These are phyloP conservation scores for Mya arenaria DNA, from an alignment of 1,140 invertebrate genomes.

Conservation along the genomic window DNA sequence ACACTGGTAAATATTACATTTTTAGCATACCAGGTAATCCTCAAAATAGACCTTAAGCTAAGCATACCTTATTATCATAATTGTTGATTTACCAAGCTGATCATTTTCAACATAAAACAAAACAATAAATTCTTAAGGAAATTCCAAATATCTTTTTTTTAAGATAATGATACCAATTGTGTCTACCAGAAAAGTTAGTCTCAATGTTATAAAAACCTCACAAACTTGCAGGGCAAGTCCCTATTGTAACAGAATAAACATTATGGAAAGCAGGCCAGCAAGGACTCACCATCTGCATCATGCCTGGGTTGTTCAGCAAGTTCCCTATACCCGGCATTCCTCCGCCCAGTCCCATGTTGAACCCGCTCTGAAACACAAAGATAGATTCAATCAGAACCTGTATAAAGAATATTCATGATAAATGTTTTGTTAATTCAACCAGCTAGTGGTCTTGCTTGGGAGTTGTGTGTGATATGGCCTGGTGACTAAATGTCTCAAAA, in stretches of 20 bases:
- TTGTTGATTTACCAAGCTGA: too few species aligned
- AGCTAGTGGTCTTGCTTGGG: too few species aligned
- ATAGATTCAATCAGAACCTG: conserved; percentile 5
- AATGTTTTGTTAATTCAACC: too few species aligned
- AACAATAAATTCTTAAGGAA: too few species aligned
- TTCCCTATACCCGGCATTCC: conserved; percentile 67
- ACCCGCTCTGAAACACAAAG: conserved; percentile 68
- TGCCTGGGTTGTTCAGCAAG: conserved; percentile 75
- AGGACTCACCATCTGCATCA: conserved; percentile 77
- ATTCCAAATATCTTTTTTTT: background rate
- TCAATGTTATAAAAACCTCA: background rate
- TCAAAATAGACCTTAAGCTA: too few species aligned
- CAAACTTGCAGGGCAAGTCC: background rate
- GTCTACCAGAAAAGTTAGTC: background rate
- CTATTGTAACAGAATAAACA: background rate
- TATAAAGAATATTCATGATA: too few species aligned
- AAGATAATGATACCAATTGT: background rate
- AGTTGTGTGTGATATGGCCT: too few species aligned
- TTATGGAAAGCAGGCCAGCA: background rate
- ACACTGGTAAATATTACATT: too few species aligned
- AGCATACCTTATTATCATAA: too few species aligned
- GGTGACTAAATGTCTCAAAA: too few species aligned
- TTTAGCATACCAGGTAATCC: too few species aligned
- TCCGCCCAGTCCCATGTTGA: conserved; percentile 66
- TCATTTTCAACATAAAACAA: too few species aligned